Evolutionary conservation across 2,888 invertebrate species (phyloP).

Genomic region (Mamestra brassicae): DNA sequence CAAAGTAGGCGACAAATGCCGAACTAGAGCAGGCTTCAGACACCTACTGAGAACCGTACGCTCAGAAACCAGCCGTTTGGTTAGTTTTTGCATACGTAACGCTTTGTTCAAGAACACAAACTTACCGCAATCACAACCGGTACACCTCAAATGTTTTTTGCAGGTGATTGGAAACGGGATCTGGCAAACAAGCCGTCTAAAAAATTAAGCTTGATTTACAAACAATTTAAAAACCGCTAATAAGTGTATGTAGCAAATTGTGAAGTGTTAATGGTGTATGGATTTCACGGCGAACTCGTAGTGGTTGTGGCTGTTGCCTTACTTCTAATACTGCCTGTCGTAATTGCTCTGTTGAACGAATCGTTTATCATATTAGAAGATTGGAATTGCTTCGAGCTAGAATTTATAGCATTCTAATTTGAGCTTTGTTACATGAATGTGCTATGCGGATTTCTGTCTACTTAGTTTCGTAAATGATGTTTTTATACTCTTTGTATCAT

Average conservation of each 20-base stretch:
- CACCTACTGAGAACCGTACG: conserved; percentile 43
- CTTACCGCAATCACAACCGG: conserved; percentile 61
- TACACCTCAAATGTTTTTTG: conserved; percentile 56
- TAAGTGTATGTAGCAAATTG: conserved; percentile 73
- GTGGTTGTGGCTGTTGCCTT: conserved; percentile 73
- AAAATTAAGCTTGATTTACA: conserved; percentile 48
- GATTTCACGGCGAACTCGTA: conserved; percentile 79
- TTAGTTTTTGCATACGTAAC: conserved; percentile 55
- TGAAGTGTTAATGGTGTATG: conserved; percentile 79
- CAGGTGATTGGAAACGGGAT: conserved; percentile 59
- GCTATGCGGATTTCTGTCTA: conserved; percentile 62
- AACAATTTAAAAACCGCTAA: conserved; percentile 57
- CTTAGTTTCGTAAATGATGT: conserved; percentile 51
- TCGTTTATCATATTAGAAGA: conserved; percentile 86
- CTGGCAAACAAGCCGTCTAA: conserved; percentile 45
- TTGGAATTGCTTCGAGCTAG: conserved; percentile 78
- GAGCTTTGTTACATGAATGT: conserved; percentile 72
- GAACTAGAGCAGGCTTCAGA: conserved; percentile 68
- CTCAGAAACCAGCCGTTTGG: conserved; percentile 40
- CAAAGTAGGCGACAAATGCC: conserved; percentile 77
- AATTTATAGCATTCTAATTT: conserved; percentile 77
- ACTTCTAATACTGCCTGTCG: conserved; percentile 74
- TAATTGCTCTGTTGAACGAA: conserved; percentile 87
- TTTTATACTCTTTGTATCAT: conserved; percentile 17
- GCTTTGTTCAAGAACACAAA: conserved; percentile 51